Conservation (phyloP, 2,113 vertebrate genomes). For the Pipa parva region DNA sequence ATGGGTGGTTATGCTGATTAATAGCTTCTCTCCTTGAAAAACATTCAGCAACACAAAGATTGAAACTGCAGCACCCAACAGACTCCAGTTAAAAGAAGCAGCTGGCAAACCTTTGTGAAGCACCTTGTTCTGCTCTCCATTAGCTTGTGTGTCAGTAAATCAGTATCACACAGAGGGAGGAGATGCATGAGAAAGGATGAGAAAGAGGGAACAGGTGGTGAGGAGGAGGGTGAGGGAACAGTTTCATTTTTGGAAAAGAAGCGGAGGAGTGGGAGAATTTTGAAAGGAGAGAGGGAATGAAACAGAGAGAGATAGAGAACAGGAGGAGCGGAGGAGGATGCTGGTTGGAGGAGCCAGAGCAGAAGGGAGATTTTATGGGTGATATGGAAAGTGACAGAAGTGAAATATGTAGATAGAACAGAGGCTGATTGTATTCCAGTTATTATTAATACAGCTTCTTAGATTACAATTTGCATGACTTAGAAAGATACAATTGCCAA, state of each 20-base stretch:
- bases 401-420: background rate
- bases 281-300: constrained; percentile 3
- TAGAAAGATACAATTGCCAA: too few species aligned
- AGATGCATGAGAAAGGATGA: constrained; percentile 4
- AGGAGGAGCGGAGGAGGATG: constrained; percentile 27
- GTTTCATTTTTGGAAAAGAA: constrained; percentile 26
- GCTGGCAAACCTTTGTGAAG: background rate
- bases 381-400: background rate
- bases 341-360: constrained; percentile 18
- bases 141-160: background rate
- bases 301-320: background rate
- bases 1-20: too few species aligned
- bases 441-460: too few species aligned
- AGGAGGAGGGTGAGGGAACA: constrained; percentile 39
- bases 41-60: too few species aligned
- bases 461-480: too few species aligned
- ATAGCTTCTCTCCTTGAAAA: too few species aligned
- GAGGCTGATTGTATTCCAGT: background rate
- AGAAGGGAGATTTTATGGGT: constrained; percentile 16
- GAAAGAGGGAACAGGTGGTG: constrained; percentile 33
- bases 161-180: background rate
- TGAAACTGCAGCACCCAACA: background rate
- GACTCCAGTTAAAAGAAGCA: background rate
- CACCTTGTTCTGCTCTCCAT: background rate
- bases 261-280: constrained; percentile 26